Evolutionary conservation across 2,888 invertebrate genomes (phyloP), one percentile per base, ranked within the genome.

Genomic region (Eilema sororculum): DNA sequence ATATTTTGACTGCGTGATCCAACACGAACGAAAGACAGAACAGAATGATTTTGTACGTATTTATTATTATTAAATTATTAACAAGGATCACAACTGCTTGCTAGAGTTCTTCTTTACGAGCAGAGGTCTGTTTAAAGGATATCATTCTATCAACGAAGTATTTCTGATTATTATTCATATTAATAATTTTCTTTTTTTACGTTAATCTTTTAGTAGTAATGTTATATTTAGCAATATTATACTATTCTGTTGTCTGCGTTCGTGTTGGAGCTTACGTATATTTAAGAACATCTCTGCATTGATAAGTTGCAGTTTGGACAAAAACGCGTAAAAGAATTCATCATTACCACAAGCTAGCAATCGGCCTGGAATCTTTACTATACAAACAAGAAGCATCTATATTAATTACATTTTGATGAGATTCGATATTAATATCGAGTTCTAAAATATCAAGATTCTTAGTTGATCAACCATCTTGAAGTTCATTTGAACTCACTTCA

Each of bases 301-400:
- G 63, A 30, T 46, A 28, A n/a, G 59, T 57, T 57, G 64, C 46
- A 52, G 61, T 68, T 58, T 25, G 24, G 46, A 61, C 37, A 65
- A 63, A 64, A 69, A 62, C 68, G 79, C 72, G 78, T 79, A 82
- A 82, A 79, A 72, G 69, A 74, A 72, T 37, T 66, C 63, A 25
- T 61, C 72, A 58, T 77, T 73, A 75, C 72, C 62, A 73, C 75
- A 30, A 66, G 63, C 83, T 70, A 75, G 78, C 81, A 75, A 74
- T 1, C 68, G 64, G 73, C 64, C 67, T 67, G 75, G 72, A 75
- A 78, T 74, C 61, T 64, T 71, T 64, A 67, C 3, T 30, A 67
- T 30, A 67, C n/a, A 66, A 59, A 59, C 3, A 28, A n/a, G 8
- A 22, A 33, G 5, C 25, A 37, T 0, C 12, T 13, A 20, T 1